Percentiles rank a stretch among this genome's conserved stretches.
Evolutionary conservation across 2,797 vertebrate genomes (phyloP).

Genomic region (Neoniphon sammara): DNA sequence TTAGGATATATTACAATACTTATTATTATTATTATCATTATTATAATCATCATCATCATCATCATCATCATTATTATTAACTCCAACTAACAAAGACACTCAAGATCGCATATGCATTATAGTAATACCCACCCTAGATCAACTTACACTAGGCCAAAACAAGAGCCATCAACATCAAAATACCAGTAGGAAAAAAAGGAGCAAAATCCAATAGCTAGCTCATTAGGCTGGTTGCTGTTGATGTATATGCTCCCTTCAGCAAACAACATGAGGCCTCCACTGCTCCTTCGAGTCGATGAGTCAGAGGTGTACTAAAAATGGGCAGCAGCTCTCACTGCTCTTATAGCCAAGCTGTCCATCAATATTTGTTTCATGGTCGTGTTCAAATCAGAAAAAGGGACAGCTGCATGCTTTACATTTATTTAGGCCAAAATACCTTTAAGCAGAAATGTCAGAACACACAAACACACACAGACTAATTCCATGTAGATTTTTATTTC

Average conservation of each 20-base stretch:
- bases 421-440: conserved; percentile 35
- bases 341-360: conserved; percentile 56
- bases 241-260: conserved; percentile 62
- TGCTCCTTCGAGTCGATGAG: conserved; percentile 66
- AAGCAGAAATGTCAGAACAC: not conserved
- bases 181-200: conserved; percentile 4
- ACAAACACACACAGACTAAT: no score
- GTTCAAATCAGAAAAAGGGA: conserved; percentile 57
- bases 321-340: conserved; percentile 29
- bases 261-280: conserved; percentile 52
- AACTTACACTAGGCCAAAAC: conserved; percentile 45
- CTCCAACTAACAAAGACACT: not conserved
- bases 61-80: not conserved
- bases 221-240: conserved; percentile 70
- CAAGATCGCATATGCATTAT: conserved; percentile 19
- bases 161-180: conserved; percentile 54
- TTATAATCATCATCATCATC: no score
- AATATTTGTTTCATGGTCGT: conserved; percentile 58
- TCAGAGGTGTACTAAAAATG: conserved; percentile 59
- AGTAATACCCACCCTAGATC: conserved; percentile 17
- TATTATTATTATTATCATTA: no score
- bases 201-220: conserved; percentile 63
- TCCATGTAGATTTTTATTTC: no score
- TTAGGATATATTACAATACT: no score
- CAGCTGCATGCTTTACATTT: conserved; percentile 54